These are phyloP conservation scores for Apis florea DNA, from an alignment of 1,140 invertebrate genomes.

Conservation along the genomic window DNA sequence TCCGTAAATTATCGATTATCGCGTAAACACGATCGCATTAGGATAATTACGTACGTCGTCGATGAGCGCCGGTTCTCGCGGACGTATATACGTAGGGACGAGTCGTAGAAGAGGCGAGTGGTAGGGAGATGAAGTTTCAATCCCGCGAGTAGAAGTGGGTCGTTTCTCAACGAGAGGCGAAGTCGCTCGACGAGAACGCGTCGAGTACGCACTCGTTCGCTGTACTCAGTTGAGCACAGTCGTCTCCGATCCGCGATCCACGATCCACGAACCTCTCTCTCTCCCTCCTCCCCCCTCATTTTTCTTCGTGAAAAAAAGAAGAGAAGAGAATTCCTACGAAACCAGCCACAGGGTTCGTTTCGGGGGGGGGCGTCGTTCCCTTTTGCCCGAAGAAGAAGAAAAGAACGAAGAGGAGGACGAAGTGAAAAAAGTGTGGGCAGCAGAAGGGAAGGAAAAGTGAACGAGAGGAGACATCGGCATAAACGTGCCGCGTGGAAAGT, in stretches of 20 bases:
- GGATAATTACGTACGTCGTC: not conserved
- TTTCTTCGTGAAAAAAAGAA: too few relatives aligned
- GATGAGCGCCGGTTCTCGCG: conserved; percentile 38
- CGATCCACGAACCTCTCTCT: not conserved
- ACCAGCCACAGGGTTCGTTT: too few relatives aligned
- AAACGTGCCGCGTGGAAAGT: conserved; percentile 57
- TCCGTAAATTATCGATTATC: too few relatives aligned
- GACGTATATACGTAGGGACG: conserved; percentile 54
- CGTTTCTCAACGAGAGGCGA: conserved; percentile 74
- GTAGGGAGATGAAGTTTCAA: conserved; percentile 69
- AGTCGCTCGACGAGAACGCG: conserved; percentile 74
- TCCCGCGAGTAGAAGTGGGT: conserved; percentile 74
- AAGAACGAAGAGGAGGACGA: conserved; percentile 11
- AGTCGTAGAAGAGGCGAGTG: conserved; percentile 48
- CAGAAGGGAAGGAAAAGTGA: not conserved
- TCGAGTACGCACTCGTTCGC: conserved; percentile 72
- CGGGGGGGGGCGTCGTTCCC: too few relatives aligned
- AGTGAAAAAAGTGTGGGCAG: conserved; percentile 52
- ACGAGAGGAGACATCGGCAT: conserved; percentile 3
- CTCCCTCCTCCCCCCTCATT: too few relatives aligned
- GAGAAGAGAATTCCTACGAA: too few relatives aligned
- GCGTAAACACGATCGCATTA: too few relatives aligned
- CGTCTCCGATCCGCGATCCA: conserved; percentile 37
- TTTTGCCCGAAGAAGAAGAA: too few relatives aligned
- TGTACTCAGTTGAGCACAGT: conserved; percentile 67